A percentile compares a stretch with the other conserved stretches of the same genome.
phyloP scores from a whole-genome alignment of 2,113 vertebrate species.

The Camelus bactrianus region DNA sequence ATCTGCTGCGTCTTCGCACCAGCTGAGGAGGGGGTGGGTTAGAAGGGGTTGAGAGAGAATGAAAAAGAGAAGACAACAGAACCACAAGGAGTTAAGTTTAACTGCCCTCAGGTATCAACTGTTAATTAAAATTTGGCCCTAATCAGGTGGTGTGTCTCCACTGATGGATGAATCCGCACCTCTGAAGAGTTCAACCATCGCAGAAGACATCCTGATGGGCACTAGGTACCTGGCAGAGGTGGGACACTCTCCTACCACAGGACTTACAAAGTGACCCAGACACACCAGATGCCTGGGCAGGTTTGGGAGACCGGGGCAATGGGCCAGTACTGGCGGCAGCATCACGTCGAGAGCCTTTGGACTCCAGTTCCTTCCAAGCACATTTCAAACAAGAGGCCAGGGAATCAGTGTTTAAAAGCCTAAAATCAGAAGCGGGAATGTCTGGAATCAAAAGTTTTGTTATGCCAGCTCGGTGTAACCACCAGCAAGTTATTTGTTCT shows the following conservation, averaged over 20 bases:
- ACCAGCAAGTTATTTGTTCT: neutral
- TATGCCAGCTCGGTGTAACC: neutral
- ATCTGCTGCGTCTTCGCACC: neutral
- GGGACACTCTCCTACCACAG: neutral
- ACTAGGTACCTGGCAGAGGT: neutral
- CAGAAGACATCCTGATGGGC: neutral
- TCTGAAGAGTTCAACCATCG: neutral
- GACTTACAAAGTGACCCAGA: neutral
- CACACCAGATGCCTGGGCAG: rapidly evolving
- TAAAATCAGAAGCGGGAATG: neutral
- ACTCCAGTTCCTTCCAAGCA: neutral
- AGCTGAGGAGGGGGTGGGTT: neutral
- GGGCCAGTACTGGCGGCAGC: neutral
- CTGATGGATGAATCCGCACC: neutral
- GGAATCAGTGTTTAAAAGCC: neutral
- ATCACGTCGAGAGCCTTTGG: too few species aligned
- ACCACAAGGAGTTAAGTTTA: neutral
- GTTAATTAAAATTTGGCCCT: neutral
- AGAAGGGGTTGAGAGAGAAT: neutral
- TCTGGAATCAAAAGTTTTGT: neutral
- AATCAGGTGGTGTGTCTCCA: neutral
- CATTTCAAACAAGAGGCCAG: neutral
- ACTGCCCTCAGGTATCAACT: neutral
- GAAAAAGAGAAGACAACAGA: neutral
- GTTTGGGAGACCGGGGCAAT: neutral